Evolutionary conservation across 2,797 vertebrate species (phyloP), one percentile per base, ranked within the genome.

Genomic region (Falco columbarius): DNA sequence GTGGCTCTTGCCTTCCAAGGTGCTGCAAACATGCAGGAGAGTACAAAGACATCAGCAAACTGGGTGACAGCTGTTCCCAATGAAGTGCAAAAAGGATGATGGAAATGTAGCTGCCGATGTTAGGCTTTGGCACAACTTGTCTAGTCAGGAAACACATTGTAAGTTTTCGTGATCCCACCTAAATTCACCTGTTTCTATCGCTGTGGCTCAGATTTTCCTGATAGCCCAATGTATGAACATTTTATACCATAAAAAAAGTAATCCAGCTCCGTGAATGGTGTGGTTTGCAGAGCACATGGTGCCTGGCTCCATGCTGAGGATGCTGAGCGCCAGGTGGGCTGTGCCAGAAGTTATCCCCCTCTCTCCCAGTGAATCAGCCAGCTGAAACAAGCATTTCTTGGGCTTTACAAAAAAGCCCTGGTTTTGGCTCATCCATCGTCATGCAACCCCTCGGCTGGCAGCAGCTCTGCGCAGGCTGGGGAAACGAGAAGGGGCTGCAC

Each of bases 401-500:
- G 72, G 42, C 42, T 58, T 80, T 5, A 70, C 14, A 9, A 73
- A 86, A 85, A 82, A 30, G 21, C 20, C 59, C 21, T 32, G 14
- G 55, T 70, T 68, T 66, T 66, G 21, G 8, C 52, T 85, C 62
- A 46, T 76, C 38, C 1, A 0, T 65, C 72, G 90, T 55, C 10
- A 5, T 22, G 21, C 2, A 2, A 38, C 4, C 63, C 44, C 30
- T 81, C 9, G 2, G 38, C 70, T 44, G 16, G 81, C 62, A 71
- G 44, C 0, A 0, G 34, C 66, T 79, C 2, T 0, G 36, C 15
- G 14, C 36, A 34, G 70, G 32, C 44, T 68, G 36, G 46, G 30
- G 19, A 44, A 44, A 27, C 1, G 13, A 51, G 73, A 70, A 59
- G 1, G 6, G 40, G 16, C 32, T 66, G 54, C 58, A 34, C 0